phyloP scores from a whole-genome alignment of 2,113 vertebrate genomes.

The Podocnemis expansa region DNA sequence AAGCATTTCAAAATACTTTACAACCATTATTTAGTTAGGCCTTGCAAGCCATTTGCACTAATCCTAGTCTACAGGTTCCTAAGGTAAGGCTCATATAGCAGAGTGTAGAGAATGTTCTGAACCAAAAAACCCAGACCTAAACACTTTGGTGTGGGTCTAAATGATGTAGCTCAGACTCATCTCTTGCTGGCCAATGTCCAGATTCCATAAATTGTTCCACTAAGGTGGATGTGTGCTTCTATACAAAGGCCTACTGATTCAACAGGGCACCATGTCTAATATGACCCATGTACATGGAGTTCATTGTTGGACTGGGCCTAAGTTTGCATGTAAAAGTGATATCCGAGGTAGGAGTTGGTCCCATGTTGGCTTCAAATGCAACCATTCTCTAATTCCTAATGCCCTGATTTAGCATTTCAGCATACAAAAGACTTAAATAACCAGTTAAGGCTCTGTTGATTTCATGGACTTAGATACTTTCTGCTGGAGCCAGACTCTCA shows the following conservation, averaged over 20 bases:
- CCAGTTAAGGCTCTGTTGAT: neutral
- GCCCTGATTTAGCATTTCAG: neutral
- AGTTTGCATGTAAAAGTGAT: neutral
- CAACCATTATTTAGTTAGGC: slow-evolving; percentile 15
- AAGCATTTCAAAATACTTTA: slow-evolving; percentile 29
- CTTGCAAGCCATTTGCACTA: neutral
- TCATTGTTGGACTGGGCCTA: accelerated
- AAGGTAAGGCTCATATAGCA: neutral
- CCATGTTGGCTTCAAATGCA: neutral
- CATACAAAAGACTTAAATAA: neutral
- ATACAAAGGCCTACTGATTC: neutral
- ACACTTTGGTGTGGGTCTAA: neutral
- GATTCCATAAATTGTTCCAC: neutral
- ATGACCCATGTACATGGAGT: neutral
- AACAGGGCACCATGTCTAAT: neutral
- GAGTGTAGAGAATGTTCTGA: neutral
- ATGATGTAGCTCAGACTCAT: neutral
- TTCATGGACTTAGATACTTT: slow-evolving; percentile 19
- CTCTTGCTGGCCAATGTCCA: neutral
- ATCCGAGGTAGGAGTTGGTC: neutral
- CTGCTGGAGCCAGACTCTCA: slow-evolving; percentile 25
- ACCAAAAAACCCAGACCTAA: accelerated
- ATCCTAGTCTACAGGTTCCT: neutral
- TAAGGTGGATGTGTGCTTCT: neutral
- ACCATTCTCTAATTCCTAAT: neutral